Evolutionary conservation across 2,888 invertebrate genomes (phyloP), one percentile per base, ranked within the genome.

Genomic region (Achlya flavicornis): DNA sequence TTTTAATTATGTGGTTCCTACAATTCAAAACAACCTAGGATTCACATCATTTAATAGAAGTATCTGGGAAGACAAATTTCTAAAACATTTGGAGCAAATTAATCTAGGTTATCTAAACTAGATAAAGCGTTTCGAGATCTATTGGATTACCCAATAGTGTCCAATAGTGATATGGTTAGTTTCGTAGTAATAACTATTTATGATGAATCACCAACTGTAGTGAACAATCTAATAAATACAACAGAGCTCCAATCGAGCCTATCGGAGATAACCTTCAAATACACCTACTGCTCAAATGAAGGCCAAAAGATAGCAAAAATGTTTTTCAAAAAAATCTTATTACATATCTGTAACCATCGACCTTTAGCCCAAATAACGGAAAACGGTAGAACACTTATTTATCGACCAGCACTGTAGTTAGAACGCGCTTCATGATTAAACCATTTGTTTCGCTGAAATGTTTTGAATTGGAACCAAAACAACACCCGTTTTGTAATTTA

Each of bases 281-380:
- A 38, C 38, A 38, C 38, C 38, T 38, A 38, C 43, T 43, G 16
- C 16, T 48, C 1, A 16, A 48, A 48, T 16, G n/a, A 48, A 48
- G 48, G 48, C 48, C 48, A 48, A 48, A 48, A 48, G 48, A 48
- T 48, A 48, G 48, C 48, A 16, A n/a, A 16, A n/a, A 48, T 7
- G 4, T 48, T 4, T 8, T 11, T 8, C 1, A 6, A 0, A 3
- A 48, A 5, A 16, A 48, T 48, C 48, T 46, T 4, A 46, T 4
- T 26, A 26, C 26, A 26, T n/a, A 46, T 35, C 7, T 5, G 35
- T 46, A 4, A 46, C 46, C 14, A 46, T n/a, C 14, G 46, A 46
- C 11, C 38, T 38, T n/a, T 7, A 8, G 6, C 8, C 3, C 11
- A 8, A 10, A 38, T 38, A 10, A 26, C 26, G 26, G 26, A 26